Evolutionary conservation across 2,888 invertebrate species (phyloP), one percentile per base, ranked within the genome.

Genomic region (Clusia tigrina): DNA sequence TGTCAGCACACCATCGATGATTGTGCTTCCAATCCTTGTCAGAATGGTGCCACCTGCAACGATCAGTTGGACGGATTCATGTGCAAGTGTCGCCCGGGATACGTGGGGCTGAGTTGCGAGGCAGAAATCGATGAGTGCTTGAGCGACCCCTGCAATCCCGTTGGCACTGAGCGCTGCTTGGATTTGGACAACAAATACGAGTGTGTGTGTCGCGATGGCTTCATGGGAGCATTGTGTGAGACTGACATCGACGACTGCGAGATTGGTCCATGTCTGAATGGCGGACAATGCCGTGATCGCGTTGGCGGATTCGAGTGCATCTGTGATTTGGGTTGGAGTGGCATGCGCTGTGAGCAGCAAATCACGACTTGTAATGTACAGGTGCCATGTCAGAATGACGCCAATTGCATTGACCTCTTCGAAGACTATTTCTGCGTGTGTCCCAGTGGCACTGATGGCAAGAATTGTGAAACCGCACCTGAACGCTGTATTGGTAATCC

Each of bases 381-480:
- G 68, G 87, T 88, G 62, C 96, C 97, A 0, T 98, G 98, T 78
- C 93, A 95, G 80, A 98, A 98, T 81, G 93, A 95, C 78, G 96
- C 96, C 18, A 89, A 87, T 51, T 96, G 96, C 81, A 94, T 96
- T 66, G 91, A 96, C 78, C 87, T 96, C 12, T 96, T 96, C 90
- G 91, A 94, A 84, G 84, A 84, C 64, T 84, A 82, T 64, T 84
- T 84, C 82, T 84, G 84, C 58, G 84, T 84, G 9, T 96, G 96
- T 77, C 95, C 95, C 53, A 94, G 94, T 68, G 96, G 97, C 73
- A 97, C 96, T 1, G 96, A 96, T 78, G 98, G 97, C 10, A 96
- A 97, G 83, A 93, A 96, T 81, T 98, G 98, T 82, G 96, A 97
- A 85, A 95, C 95, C 0, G 96, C 97, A 0, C 97, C 97, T 2